These are phyloP conservation scores for Nasua narica DNA, from an alignment of 2,797 vertebrate species.

Conservation along the genomic window DNA sequence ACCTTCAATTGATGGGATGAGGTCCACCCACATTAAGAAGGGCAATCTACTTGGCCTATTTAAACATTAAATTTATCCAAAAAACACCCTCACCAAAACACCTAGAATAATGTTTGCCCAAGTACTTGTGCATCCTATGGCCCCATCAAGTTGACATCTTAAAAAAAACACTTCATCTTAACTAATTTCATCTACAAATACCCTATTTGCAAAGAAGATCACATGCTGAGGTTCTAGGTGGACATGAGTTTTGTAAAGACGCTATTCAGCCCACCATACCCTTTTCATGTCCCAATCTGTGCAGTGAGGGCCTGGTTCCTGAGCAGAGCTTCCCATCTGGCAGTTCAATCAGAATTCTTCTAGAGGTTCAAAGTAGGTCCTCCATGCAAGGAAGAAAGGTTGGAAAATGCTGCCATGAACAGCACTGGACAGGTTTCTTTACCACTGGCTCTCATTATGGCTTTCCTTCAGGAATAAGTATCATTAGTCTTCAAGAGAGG, in stretches of 20 bases:
- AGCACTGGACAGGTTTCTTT: neutral
- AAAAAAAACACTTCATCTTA: neutral
- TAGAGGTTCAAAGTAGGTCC: neutral
- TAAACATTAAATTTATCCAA: neutral
- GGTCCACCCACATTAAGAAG: neutral
- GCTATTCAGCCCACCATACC: neutral
- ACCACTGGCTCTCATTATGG: neutral
- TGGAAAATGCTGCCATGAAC: neutral
- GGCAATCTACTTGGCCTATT: neutral
- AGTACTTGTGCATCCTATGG: neutral
- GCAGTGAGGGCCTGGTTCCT: rapidly evolving
- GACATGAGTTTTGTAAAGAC: neutral
- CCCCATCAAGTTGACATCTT: neutral
- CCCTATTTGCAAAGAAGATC: neutral
- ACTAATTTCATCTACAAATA: neutral
- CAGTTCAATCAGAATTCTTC: neutral
- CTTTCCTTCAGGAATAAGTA: neutral
- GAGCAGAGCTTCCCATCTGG: rapidly evolving
- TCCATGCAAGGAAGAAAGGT: neutral
- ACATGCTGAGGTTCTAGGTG: neutral
- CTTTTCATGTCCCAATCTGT: neutral
- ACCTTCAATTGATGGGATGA: neutral
- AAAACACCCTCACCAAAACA: neutral
- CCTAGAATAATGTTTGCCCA: neutral
- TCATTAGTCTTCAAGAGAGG: neutral